A percentile compares a stretch with the other conserved stretches of the same genome.
Conservation (phyloP, 2,113 vertebrate genomes). For the Polypterus bichir region DNA sequence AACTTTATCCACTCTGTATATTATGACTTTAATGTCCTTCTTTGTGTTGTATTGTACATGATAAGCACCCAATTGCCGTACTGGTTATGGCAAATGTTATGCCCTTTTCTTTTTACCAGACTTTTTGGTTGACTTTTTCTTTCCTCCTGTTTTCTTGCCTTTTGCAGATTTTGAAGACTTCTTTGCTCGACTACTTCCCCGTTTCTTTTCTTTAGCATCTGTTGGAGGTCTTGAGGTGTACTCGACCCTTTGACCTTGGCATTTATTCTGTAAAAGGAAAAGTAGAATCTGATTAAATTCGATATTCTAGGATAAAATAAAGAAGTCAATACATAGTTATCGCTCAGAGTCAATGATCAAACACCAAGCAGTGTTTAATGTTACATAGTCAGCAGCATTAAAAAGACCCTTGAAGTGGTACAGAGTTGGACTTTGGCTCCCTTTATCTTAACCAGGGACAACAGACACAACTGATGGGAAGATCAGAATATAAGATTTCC, state of each 20-base stretch:
- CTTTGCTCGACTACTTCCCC: background rate
- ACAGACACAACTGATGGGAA: too few relatives aligned
- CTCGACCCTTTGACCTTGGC: conserved; percentile 16
- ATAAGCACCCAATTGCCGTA: too few relatives aligned
- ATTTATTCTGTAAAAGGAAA: conserved; percentile 5
- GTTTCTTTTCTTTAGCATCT: background rate
- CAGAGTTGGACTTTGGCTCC: too few relatives aligned
- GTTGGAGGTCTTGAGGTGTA: conserved; percentile 1
- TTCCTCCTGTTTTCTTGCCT: conserved; percentile 9
- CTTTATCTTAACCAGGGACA: too few relatives aligned
- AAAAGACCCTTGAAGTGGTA: too few relatives aligned
- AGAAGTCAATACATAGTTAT: background rate
- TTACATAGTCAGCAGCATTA: too few relatives aligned
- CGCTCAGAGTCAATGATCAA: background rate
- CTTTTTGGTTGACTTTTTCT: conserved; percentile 17
- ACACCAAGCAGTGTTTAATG: background rate
- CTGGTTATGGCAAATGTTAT: conserved; percentile 1
- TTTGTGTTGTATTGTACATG: too few relatives aligned
- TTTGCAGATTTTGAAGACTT: conserved; percentile 6
- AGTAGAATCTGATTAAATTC: background rate
- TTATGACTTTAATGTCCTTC: too few relatives aligned
- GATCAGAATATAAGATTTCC: too few relatives aligned
- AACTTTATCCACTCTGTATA: too few relatives aligned
- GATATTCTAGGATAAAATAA: too few relatives aligned
- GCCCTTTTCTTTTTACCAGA: conserved; percentile 25